Conservation (phyloP, 1,140 invertebrate genomes). For the Conus ventricosus region DNA sequence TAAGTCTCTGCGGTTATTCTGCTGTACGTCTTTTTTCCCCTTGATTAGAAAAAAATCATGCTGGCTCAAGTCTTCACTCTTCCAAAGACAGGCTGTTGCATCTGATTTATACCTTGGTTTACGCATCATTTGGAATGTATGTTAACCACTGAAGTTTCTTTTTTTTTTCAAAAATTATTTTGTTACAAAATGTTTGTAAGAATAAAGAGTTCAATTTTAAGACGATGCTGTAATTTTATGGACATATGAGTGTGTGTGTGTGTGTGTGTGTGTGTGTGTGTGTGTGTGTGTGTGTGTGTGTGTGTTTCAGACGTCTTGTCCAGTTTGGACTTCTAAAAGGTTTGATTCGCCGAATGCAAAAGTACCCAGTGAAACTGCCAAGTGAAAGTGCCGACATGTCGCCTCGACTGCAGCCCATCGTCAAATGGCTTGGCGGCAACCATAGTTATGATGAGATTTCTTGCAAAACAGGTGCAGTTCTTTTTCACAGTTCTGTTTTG, state of each 20-base stretch:
- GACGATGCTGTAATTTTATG: neutral
- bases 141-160: neutral
- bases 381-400: constrained; percentile 31
- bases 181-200: too few relatives aligned
- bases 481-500: neutral
- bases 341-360: constrained; percentile 88
- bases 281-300: too few relatives aligned
- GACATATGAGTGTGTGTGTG: neutral
- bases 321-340: constrained; percentile 93
- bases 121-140: too few relatives aligned
- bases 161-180: neutral
- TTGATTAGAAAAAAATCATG: too few relatives aligned
- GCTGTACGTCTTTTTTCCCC: too few relatives aligned
- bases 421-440: constrained; percentile 85
- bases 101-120: too few relatives aligned
- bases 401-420: constrained; percentile 52
- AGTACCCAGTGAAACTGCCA: constrained; percentile 75
- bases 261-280: too few relatives aligned
- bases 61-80: too few relatives aligned
- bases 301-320: constrained; percentile 82
- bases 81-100: too few relatives aligned
- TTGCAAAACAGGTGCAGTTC: constrained; percentile 81
- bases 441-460: constrained; percentile 93
- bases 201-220: too few relatives aligned
- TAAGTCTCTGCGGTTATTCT: too few relatives aligned